phyloP scores from a whole-genome alignment of 2,888 invertebrate genomes.

The Crioceris asparagi region DNA sequence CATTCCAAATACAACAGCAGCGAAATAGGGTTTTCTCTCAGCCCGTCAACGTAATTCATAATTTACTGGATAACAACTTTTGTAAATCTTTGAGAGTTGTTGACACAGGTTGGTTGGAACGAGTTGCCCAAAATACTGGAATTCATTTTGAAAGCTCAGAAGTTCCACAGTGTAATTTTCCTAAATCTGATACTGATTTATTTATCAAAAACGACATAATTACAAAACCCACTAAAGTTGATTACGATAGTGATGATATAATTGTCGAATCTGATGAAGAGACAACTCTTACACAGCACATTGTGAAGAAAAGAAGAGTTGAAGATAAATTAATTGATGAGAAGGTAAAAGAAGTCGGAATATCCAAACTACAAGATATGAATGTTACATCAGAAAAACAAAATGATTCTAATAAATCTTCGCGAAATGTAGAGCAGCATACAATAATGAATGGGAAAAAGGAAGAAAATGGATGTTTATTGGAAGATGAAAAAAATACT shows the following conservation, averaged over 20 bases:
- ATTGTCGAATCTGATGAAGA: slow-evolving; percentile 40
- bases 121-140: slow-evolving; percentile 33
- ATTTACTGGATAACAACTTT: slow-evolving; percentile 24
- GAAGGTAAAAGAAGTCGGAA: neutral
- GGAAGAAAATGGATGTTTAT: neutral
- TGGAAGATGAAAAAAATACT: neutral
- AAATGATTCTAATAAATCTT: neutral
- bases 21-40: slow-evolving; percentile 17
- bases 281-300: slow-evolving; percentile 17
- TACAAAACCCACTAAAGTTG: slow-evolving; percentile 19
- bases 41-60: slow-evolving; percentile 28
- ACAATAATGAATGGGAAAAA: neutral
- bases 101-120: slow-evolving; percentile 50
- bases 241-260: slow-evolving; percentile 57
- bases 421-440: neutral
- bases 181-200: neutral
- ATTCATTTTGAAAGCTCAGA: slow-evolving; percentile 15
- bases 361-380: neutral
- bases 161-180: neutral
- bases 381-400: neutral
- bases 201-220: slow-evolving; percentile 3
- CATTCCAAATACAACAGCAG: slow-evolving; percentile 13
- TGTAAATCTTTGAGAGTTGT: slow-evolving; percentile 32
- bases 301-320: slow-evolving; percentile 26
- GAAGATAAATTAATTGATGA: slow-evolving; percentile 1